Evolutionary conservation across 2,888 invertebrate species (phyloP).

Genomic region (Trissonchulus sp.): DNA sequence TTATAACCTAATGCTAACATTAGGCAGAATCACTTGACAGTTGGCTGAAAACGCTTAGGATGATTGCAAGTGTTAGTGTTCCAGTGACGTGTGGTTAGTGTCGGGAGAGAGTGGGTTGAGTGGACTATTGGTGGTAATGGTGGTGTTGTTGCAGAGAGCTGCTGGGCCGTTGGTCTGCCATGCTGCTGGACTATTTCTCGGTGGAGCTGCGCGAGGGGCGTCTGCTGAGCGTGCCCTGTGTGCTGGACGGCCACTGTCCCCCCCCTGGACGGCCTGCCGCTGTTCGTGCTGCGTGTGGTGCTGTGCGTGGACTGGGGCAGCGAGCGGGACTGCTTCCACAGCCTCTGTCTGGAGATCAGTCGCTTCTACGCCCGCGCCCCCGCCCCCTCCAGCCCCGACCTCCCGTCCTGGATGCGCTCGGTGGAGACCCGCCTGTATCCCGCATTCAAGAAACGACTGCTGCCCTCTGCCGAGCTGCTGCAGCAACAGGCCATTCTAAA

Average conservation of each 20-base stretch:
- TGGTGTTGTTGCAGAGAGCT: conserved; percentile 51
- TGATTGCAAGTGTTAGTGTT: too few relatives aligned
- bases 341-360: conserved; percentile 73
- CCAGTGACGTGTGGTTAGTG: too few relatives aligned
- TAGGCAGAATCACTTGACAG: too few relatives aligned
- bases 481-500: conserved; percentile 72
- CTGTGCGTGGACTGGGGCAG: conserved; percentile 79
- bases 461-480: conserved; percentile 66
- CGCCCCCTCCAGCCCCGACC: background rate
- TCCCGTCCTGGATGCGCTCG: conserved; percentile 65
- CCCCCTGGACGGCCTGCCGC: conserved; percentile 70
- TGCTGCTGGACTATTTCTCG: conserved; percentile 85
- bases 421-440: conserved; percentile 78
- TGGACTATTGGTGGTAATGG: conserved; percentile 51
- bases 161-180: conserved; percentile 66
- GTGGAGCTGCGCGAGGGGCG: conserved; percentile 68
- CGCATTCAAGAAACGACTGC: conserved; percentile 71
- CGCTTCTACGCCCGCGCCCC: conserved; percentile 62
- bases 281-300: conserved; percentile 71
- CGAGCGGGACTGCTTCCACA: conserved; percentile 76
- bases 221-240: conserved; percentile 68
- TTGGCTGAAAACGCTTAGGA: too few relatives aligned
- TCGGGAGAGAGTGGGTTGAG: background rate
- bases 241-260: conserved; percentile 78
- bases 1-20: too few relatives aligned